Conservation (phyloP, 2,113 vertebrate genomes). For the Gasterosteus nipponicus region DNA sequence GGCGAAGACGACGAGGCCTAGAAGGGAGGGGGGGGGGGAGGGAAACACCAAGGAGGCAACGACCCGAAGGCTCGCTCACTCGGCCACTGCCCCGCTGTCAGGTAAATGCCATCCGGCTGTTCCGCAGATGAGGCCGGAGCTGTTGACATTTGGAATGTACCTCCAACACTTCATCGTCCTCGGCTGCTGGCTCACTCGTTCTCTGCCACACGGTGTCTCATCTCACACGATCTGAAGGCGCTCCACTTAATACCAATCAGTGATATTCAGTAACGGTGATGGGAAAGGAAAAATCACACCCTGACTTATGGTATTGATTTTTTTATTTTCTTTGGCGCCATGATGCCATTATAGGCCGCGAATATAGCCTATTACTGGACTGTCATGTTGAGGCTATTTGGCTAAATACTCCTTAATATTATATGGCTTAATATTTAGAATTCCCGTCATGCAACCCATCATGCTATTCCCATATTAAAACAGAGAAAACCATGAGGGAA, state of each 20-base stretch:
- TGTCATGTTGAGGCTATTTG: background rate
- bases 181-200: constrained; percentile 30
- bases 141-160: constrained; percentile 67
- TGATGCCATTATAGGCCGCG: background rate
- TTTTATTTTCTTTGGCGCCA: background rate
- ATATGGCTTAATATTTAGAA: background rate
- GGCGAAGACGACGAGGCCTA: constrained; percentile 21
- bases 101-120: constrained; percentile 71
- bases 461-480: background rate
- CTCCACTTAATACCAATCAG: constrained; percentile 13
- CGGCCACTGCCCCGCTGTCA: constrained; percentile 29
- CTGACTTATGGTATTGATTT: background rate
- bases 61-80: no score
- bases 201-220: constrained; percentile 9
- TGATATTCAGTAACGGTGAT: background rate
- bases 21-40: constrained; percentile 40
- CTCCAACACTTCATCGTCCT: constrained; percentile 52
- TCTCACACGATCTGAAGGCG: constrained; percentile 13
- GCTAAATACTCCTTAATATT: background rate
- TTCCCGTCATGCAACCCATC: background rate
- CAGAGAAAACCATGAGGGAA: background rate
- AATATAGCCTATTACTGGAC: background rate
- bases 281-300: background rate
- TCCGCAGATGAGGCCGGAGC: constrained; percentile 69
- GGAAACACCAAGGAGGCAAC: constrained; percentile 6